Evolutionary conservation across 2,113 vertebrate species (phyloP), one percentile per base, ranked within the genome.

Genomic region (Leucopternis melanops): DNA sequence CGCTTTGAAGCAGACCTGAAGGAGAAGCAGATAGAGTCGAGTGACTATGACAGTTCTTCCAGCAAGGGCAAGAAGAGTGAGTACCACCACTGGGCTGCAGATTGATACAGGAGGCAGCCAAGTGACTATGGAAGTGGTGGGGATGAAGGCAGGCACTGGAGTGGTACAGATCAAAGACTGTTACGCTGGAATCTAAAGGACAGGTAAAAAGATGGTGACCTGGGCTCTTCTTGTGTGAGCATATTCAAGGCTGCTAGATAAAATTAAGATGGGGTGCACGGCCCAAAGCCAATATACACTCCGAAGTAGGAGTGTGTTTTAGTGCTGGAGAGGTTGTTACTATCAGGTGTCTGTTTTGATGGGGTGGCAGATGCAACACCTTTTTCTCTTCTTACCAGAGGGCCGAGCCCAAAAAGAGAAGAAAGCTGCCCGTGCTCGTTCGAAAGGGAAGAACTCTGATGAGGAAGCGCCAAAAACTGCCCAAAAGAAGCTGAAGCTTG

Each of bases 1-100:
- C 99, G 99, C 61, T 99, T 99, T 62, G 99, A 99, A 95, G 99
- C 99, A 31, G 99, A 99, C 91, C 96, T 99, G 97, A 99, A 99
- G 98, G 99, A 99, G 96, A 99, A 99, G 92, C 99, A 99, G 98
- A 99, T 99, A 29, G 99, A 99, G 80, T 99, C 99, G 62, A 99
- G 99, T 47, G 99, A 99, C 96, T 99, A 99, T 94, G 99, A 99
- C 98, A 99, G 99, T 91, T 98, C 99, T 86, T 99, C 99, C 61
- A 99, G 99, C 98, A 99, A 99, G 98, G 99, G 99, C 94, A 99
- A 99, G 98, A 99, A 99, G 98, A 98, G 99, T 99, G 97, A 97
- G 98, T 98, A 95, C 95, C 96, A 81, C 96, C 92, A 95, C 20
- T 88, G 96, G 94, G 97, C 96, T 89, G 50, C 88, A 95, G 69